Evolutionary conservation across 2,888 invertebrate genomes (phyloP).

Genomic region (Sarcophaga subvicina): DNA sequence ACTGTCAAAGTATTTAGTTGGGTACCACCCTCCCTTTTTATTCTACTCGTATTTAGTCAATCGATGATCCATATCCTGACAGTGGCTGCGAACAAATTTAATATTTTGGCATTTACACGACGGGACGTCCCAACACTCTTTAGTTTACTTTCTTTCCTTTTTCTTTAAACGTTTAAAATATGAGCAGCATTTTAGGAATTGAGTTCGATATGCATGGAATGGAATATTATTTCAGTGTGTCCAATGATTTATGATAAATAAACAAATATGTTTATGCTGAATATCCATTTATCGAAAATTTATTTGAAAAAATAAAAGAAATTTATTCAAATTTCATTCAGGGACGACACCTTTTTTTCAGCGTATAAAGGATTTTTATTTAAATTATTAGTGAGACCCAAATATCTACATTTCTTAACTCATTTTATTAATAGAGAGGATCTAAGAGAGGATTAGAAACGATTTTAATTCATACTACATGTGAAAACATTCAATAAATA

Average conservation of each 20-base stretch:
- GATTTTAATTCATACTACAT: too few species aligned
- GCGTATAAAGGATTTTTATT: too few species aligned
- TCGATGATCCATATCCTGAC: constrained; percentile 59
- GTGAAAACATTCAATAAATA: too few species aligned
- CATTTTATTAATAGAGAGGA: too few species aligned
- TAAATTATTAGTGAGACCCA: too few species aligned
- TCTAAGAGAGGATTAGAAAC: too few species aligned
- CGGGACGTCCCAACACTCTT: constrained; percentile 52
- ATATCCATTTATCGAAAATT: constrained; percentile 67
- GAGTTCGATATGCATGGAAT: constrained; percentile 6
- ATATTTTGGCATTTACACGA: constrained; percentile 64
- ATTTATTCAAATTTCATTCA: background rate
- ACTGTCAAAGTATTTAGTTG: constrained; percentile 20
- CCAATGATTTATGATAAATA: constrained; percentile 74
- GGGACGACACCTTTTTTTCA: background rate
- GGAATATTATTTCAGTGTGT: constrained; percentile 69
- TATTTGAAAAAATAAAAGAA: background rate
- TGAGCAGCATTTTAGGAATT: constrained; percentile 5
- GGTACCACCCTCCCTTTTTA: constrained; percentile 41
- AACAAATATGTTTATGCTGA: constrained; percentile 75
- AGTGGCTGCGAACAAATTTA: constrained; percentile 65
- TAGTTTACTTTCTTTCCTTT: background rate
- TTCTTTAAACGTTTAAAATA: background rate
- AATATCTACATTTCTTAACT: too few species aligned
- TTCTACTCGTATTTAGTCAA: background rate